Base-by-base conservation (phyloP, 1,140 invertebrate genomes). In the Zaprionus kolodkinae region DNA sequence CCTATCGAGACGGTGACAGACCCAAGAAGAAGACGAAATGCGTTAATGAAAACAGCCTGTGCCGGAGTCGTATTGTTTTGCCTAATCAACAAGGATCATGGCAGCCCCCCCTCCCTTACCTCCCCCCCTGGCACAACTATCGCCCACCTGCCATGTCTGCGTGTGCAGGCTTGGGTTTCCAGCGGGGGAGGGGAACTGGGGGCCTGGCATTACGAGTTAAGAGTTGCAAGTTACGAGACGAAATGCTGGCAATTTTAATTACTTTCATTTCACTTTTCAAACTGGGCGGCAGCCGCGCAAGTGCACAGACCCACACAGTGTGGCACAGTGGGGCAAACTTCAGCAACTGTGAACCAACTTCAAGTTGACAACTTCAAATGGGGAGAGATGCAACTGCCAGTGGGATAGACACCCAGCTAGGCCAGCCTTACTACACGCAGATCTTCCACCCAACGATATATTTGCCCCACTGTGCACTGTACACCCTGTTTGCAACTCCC, bases 181-280 rank as follows among this genome's bases (percentile, higher is more conserved):
- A 59, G n/a, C n/a, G n/a, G n/a, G n/a, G n/a, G n/a, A n/a, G n/a
- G n/a, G n/a, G n/a, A n/a, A n/a, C 55, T 9, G 10, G 11, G 45
- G 17, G 45, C 11, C 45, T 50, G 17, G 45, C 45, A 50, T 50
- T 50, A 50, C 45, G 35, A 60, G 63, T 60, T 60, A 21, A 45
- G 21, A 68, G 74, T 86, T 78, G 75, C 73, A 45, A 67, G 43
- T 78, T 84, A 72, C 81, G 79, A 81, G 73, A 70, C 75, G 73
- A 78, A 85, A 78, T 76, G 82, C 63, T 76, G 83, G 83, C 79
- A 80, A 88, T 87, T 87, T 87, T 87, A 87, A 87, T 87, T 87
- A 87, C 84, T 87, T 87, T 72, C 84, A 88, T 87, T 87, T 88
- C 84, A 88, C 84, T 87, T 87, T 87, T 87, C 72, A 83, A 86